Evolutionary conservation across 2,113 vertebrate genomes (phyloP), one percentile per base, ranked within the genome.

Genomic region (Haemorhous mexicanus): DNA sequence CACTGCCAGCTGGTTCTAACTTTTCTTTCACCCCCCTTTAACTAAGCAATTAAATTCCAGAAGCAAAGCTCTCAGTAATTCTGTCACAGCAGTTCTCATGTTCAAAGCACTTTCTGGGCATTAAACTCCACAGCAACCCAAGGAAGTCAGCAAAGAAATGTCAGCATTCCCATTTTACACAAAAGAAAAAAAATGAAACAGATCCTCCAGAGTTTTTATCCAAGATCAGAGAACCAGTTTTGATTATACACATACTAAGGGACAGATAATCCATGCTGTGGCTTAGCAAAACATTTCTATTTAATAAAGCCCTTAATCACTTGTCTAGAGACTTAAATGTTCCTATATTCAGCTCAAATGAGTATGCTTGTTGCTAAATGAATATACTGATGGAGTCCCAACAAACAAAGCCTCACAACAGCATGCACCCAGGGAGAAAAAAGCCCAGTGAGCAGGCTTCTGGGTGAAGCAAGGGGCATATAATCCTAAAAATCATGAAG

Each of bases 301-400:
- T 94, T 84, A 92, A 89, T 91, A 95, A 94, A 93, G 64, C 88
- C 73, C 69, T 94, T 95, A 91, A 94, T 92, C 91, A 69, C 49
- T 80, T 90, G 83, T 69, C 83, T 86, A 81, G 78, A 80, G 86
- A 92, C 56, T 81, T 88, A 90, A 81, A 75, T 16, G 32, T 61
- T 90, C 64, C 76, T 70, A 52, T 47, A 64, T 79, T 84, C 58
- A 73, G 56, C 84, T 92, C 68, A 84, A 92, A 86, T 64, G 70
- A 90, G 70, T 35, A 55, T 37, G 47, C 37, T 24, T 56, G 72
- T 75, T 56, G 39, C 39, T 81, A 68, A 88, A 89, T 37, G 69
- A 88, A 90, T 61, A 78, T 23, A 67, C 69, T 73, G 56, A 75
- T 50, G n/a, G 59, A 73, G 43, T 20, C 32, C 41, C 44, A 84